Evolutionary conservation across 2,888 invertebrate genomes (phyloP), one percentile per base, ranked within the genome.

Genomic region (Drosophila anomelani): DNA sequence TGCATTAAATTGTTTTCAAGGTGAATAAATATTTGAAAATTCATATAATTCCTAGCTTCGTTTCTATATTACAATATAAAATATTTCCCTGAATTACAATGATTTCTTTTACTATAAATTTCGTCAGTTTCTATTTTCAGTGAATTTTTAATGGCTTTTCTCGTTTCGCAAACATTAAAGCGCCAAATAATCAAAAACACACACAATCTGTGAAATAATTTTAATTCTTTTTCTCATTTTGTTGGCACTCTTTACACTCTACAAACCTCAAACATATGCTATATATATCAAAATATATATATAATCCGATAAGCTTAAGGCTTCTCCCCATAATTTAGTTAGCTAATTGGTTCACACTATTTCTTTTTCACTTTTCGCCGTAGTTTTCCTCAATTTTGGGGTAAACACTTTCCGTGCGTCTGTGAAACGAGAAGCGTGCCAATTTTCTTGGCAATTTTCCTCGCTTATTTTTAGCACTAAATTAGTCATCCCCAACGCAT

Each of bases 271-370:
- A 68, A 56, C 39, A 69, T 69, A 32, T 26, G 23, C 34, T 17
- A 54, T 53, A 38, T 59, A 44, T 51, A 39, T 29, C 23, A n/a
- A 34, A 12, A 53, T 46, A 29, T 38, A 26, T 29, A 26, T 29
- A 56, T 55, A 69, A 47, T 61, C 64, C 44, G 74, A 72, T 84
- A 57, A 88, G 71, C 57, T 60, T 44, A 10, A 64, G 66, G 47
- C 73, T 58, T 71, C 64, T 43, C 57, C 39, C 44, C 89, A 88
- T 88, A 88, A 88, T 73, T 84, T 64, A 79, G 73, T 71, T 68
- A 68, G 44, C 76, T 84, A 84, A 88, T 88, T 84, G 89, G 80
- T 61, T 85, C 85, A 84, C 83, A 87, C 77, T 79, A 75, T 70
- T 53, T 60, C 43, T 58, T 47, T 17, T 17, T 47, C 47, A 47